Conservation (phyloP, 2,797 vertebrate species). For the Hypotaenidia philippensis region DNA sequence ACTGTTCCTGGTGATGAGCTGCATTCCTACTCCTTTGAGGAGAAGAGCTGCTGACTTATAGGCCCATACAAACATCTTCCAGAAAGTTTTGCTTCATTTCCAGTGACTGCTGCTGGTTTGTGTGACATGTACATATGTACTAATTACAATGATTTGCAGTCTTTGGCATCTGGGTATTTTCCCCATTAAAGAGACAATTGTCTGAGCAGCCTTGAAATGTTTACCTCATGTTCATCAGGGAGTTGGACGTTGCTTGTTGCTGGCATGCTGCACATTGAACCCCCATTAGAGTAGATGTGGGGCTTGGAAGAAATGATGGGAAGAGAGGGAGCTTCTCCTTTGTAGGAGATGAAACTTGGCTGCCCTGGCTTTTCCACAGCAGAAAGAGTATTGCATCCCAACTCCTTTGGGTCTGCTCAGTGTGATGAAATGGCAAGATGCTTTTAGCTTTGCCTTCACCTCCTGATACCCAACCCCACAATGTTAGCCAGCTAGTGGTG, state of each 20-base stretch:
- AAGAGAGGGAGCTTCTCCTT: not conserved
- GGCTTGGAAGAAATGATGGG: not conserved
- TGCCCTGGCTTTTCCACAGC: not conserved
- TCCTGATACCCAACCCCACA: not conserved
- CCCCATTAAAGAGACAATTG: not conserved
- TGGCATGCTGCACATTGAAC: not conserved
- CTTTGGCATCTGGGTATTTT: not conserved
- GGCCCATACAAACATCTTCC: not conserved
- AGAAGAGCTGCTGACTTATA: not conserved
- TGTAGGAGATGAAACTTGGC: not conserved
- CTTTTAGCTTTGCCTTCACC: not conserved
- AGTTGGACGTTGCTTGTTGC: rapidly evolving
- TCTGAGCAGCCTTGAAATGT: conserved; percentile 1
- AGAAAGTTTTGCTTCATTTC: not conserved
- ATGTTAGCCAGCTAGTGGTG: not conserved
- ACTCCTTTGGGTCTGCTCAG: not conserved
- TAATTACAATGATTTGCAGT: not conserved
- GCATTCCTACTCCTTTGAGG: not conserved
- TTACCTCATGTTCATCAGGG: not conserved
- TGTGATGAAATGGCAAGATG: conserved; percentile 1
- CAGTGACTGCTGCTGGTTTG: not conserved
- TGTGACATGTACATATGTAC: not conserved
- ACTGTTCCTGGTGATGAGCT: not conserved
- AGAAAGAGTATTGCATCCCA: not conserved
- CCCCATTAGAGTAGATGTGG: not conserved